Evolutionary conservation across 2,888 invertebrate genomes (phyloP).

Genomic region (Argynnis bischoffii): DNA sequence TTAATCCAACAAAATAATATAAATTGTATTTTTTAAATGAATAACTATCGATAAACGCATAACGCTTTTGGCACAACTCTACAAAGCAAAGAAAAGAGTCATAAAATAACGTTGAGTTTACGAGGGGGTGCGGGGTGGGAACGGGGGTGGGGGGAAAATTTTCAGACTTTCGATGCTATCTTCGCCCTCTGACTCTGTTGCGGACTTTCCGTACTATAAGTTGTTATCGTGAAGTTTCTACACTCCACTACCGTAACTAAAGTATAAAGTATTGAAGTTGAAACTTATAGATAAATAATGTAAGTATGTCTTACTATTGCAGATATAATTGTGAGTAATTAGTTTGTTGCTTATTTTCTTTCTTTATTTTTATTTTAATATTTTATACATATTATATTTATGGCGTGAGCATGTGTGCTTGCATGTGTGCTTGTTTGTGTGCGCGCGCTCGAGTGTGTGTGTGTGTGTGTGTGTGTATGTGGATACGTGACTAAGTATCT

Average conservation of each 20-base stretch:
- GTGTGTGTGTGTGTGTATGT: too few relatives aligned
- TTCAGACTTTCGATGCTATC: slow-evolving; percentile 35
- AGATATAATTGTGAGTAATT: too few relatives aligned
- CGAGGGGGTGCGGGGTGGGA: slow-evolving; percentile 29
- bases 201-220: slow-evolving; percentile 36
- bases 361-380: too few relatives aligned
- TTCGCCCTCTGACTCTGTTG: slow-evolving; percentile 30
- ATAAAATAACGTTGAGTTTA: slow-evolving; percentile 45
- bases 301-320: too few relatives aligned
- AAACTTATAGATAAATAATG: not conserved
- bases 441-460: too few relatives aligned
- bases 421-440: too few relatives aligned
- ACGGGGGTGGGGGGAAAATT: slow-evolving; percentile 19
- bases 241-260: not conserved
- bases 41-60: not conserved
- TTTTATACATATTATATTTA: too few relatives aligned
- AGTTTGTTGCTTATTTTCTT: too few relatives aligned
- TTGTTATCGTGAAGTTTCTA: not conserved
- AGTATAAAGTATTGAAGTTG: not conserved
- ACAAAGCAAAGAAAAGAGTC: slow-evolving; percentile 37
- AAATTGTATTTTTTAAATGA: not conserved
- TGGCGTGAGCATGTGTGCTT: too few relatives aligned
- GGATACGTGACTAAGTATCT: too few relatives aligned
- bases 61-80: slow-evolving; percentile 13
- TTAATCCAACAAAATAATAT: not conserved